Evolutionary conservation across 2,113 vertebrate species (phyloP), one percentile per base, ranked within the genome.

Genomic region (Brachionichthys hirsutus): DNA sequence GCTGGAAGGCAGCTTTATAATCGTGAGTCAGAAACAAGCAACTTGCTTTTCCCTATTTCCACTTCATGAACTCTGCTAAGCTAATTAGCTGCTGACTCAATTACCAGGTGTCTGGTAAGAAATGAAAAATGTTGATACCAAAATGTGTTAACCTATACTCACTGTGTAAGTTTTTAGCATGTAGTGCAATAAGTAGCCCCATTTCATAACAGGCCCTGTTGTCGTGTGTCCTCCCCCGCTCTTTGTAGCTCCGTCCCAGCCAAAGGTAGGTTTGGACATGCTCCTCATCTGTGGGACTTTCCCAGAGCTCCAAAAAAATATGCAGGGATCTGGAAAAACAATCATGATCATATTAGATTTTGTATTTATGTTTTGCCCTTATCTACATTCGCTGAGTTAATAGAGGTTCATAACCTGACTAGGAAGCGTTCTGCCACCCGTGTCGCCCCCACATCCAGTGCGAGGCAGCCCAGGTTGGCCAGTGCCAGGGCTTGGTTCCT

Each of bases 401-500:
- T 30, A 30, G 3, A 30, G 24, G 8, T 4, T 30, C 24, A 6
- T 80, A 12, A 89, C 87, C 83, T 91, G 40, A 92, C 71, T 38
- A 98, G 87, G 55, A 95, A 98, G 51, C 89, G 78, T 67, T 93
- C 92, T 1, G 95, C 93, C 19, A 94, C 82, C 48, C 65, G 65
- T 6, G 78, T 77, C 0, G 94, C 90, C 12, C 91, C 83, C 0
- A 65, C 79, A 0, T 83, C 92, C 6, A 95, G 85, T 11, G 88
- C 90, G 73, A 99, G 86, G 79, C 93, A 93, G 12, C 96, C 97
- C 61, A 98, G 86, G 86, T 99, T 98, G 24, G 95, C 93, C 76
- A 98, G 75, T 1, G 92, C 79, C 8, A 99, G 90, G 0, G 96
- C 96, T 84, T 98, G 94, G 54, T 99, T 99, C 53, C 88, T 91